These are phyloP conservation scores for Theretra japonica DNA, from an alignment of 2,888 invertebrate species.

Conservation along the genomic window DNA sequence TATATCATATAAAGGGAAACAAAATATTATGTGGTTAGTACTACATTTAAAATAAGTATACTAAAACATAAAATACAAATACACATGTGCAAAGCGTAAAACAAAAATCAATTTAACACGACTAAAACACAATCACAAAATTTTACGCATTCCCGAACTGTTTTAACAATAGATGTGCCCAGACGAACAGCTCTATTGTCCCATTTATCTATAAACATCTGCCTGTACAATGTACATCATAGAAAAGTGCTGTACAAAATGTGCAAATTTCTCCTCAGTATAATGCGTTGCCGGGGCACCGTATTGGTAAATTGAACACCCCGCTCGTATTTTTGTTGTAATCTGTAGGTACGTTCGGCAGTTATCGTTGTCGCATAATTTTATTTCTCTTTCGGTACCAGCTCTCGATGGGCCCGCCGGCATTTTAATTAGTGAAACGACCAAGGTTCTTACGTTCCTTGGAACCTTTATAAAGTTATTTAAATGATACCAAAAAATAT, in stretches of 20 bases:
- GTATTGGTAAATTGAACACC: constrained; percentile 24
- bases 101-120: neutral
- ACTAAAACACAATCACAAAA: neutral
- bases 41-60: neutral
- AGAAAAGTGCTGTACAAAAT: constrained; percentile 11
- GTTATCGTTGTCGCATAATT: constrained; percentile 46
- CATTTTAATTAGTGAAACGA: constrained; percentile 50
- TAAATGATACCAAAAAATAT: constrained; percentile 17
- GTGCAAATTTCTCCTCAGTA: constrained; percentile 17
- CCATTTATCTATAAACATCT: constrained; percentile 18
- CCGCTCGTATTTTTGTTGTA: constrained; percentile 38
- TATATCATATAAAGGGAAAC: too few relatives aligned
- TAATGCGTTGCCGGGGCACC: neutral
- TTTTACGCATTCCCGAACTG: constrained; percentile 4
- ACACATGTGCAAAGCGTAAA: neutral
- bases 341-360: constrained; percentile 38
- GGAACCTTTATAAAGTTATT: constrained; percentile 28
- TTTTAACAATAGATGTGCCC: neutral
- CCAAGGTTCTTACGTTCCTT: constrained; percentile 32
- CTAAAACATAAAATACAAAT: neutral
- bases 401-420: constrained; percentile 31
- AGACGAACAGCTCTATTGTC: constrained; percentile 1
- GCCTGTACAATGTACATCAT: neutral
- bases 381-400: constrained; percentile 39
- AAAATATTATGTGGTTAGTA: too few relatives aligned